These are phyloP conservation scores for Parotia lawesii DNA, from an alignment of 2,113 vertebrate species.

Conservation along the genomic window DNA sequence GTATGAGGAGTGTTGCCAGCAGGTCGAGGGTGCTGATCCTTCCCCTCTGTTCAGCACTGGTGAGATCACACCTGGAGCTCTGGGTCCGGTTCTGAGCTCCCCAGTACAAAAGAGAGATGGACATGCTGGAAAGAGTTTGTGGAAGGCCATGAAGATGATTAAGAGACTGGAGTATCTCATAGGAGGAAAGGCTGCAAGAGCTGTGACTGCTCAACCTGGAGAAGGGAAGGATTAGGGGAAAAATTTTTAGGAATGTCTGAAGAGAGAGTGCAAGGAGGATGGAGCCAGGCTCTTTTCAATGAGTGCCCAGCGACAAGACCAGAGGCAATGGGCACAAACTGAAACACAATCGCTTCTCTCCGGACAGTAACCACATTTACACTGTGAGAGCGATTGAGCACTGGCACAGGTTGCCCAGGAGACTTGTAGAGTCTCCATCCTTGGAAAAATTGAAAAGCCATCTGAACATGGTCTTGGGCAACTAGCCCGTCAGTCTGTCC, in stretches of 20 bases:
- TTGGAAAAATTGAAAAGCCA: not conserved
- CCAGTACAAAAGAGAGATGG: not conserved
- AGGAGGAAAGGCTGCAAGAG: not conserved
- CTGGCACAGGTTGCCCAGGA: not conserved
- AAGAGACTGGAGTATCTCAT: not conserved
- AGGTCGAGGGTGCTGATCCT: fast-evolving
- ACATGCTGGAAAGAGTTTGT: not conserved
- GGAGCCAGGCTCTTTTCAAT: not conserved
- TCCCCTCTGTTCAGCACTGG: not conserved
- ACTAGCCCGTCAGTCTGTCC: not conserved
- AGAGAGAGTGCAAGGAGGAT: not conserved
- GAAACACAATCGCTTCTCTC: not conserved
- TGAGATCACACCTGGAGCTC: not conserved
- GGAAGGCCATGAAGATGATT: fast-evolving
- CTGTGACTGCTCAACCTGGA: not conserved
- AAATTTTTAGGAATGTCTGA: not conserved
- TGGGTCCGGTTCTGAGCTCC: not conserved
- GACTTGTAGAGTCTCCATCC: not conserved
- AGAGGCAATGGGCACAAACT: not conserved
- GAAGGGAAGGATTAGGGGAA: not conserved
- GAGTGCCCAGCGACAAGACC: not conserved
- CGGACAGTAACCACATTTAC: not conserved
- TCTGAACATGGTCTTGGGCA: not conserved
- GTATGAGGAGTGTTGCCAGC: not conserved
- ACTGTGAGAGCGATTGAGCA: not conserved